These are phyloP conservation scores for Neopelma chrysocephalum DNA, from an alignment of 2,797 vertebrate genomes.

Conservation along the genomic window DNA sequence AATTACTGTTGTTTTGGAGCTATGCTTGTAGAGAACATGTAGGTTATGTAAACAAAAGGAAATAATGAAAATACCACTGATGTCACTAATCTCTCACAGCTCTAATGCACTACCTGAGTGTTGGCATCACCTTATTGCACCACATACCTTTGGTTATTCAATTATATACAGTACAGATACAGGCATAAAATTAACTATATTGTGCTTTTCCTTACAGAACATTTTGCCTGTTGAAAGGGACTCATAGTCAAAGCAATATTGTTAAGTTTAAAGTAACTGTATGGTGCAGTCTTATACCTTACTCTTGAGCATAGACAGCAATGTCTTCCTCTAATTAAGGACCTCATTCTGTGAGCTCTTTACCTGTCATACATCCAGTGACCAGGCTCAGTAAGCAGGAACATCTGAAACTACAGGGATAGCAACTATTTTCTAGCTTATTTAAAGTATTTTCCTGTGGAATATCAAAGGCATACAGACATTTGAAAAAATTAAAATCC, in stretches of 20 bases:
- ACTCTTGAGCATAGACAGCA: not conserved
- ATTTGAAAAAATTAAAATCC: not conserved
- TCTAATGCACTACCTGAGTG: not conserved
- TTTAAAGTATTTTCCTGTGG: not conserved
- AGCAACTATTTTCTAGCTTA: not conserved
- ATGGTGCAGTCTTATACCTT: not conserved
- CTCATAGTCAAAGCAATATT: not conserved
- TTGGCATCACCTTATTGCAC: not conserved
- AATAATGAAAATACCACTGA: not conserved
- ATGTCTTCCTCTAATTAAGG: not conserved
- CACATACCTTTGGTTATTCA: not conserved
- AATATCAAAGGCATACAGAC: not conserved
- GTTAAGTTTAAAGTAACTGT: not conserved
- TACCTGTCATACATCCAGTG: not conserved
- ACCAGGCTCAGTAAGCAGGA: not conserved
- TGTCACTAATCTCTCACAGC: not conserved
- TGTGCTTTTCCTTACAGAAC: not conserved
- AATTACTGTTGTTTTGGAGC: not conserved
- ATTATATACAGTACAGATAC: not conserved
- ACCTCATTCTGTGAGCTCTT: not conserved
- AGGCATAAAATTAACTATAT: not conserved
- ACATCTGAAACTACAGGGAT: not conserved
- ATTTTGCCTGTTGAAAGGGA: not conserved
- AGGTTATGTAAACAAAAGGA: not conserved
- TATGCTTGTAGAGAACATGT: not conserved